phyloP scores from a whole-genome alignment of 2,797 vertebrate species.

The Phataginus tetradactyla region DNA sequence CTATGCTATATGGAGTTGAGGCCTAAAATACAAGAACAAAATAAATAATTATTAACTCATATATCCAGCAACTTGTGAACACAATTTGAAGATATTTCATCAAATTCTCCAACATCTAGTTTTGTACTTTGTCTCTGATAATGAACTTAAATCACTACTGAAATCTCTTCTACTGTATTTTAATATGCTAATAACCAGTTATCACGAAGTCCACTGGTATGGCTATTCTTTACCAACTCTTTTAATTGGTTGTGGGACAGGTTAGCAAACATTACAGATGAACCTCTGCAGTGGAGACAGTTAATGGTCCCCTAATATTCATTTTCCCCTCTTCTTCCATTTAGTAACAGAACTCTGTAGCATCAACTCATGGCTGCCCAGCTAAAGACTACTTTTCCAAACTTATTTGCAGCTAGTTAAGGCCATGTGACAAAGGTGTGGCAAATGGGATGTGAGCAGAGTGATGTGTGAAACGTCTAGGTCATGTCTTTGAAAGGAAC shows the following conservation, averaged over 20 bases:
- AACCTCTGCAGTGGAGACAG: not conserved
- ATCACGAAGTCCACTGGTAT: not conserved
- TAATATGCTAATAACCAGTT: not conserved
- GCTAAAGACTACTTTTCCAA: not conserved
- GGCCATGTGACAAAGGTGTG: not conserved
- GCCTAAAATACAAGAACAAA: slow-evolving; percentile 88
- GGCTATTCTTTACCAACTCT: slow-evolving; percentile 3
- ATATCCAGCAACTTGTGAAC: slow-evolving; percentile 70
- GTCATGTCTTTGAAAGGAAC: not conserved
- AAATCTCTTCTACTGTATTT: slow-evolving; percentile 31
- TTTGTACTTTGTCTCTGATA: slow-evolving; percentile 58
- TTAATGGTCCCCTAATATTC: not conserved
- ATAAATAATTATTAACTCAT: slow-evolving; percentile 77
- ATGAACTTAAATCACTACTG: slow-evolving; percentile 18
- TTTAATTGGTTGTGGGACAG: not conserved
- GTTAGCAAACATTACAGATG: not conserved
- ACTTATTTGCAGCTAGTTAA: not conserved
- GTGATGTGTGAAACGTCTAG: not conserved
- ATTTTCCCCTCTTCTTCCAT: not conserved
- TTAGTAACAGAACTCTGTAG: not conserved
- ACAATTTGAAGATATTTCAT: slow-evolving; percentile 69
- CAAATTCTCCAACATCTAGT: slow-evolving; percentile 41
- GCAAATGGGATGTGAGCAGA: not conserved
- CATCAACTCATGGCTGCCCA: not conserved
- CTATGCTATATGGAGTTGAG: slow-evolving; percentile 96